Conservation (phyloP, 1,140 invertebrate genomes). For the Zaprionus ornatus region DNA sequence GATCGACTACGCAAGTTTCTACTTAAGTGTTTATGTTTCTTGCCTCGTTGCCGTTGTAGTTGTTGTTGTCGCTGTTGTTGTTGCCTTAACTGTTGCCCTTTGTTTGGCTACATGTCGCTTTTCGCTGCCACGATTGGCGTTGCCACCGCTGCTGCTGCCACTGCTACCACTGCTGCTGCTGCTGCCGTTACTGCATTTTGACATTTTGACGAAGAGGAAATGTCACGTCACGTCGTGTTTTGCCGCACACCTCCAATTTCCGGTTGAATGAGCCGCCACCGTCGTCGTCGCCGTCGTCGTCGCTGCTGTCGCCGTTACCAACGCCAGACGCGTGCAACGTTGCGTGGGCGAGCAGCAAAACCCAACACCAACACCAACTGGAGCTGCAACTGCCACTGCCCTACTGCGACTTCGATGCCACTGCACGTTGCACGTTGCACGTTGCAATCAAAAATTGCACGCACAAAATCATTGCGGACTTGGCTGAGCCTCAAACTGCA, state of each 20-base stretch:
- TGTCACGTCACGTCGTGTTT: constrained; percentile 84
- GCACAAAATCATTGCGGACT: constrained; percentile 59
- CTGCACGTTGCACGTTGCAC: constrained; percentile 10
- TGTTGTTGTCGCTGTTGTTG: constrained; percentile 4
- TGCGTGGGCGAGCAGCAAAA: constrained; percentile 30
- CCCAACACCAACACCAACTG: constrained; percentile 19
- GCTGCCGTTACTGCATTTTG: constrained; percentile 70
- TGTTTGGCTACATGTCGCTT: constrained; percentile 30
- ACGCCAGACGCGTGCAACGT: constrained; percentile 24
- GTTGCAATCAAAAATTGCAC: constrained; percentile 69
- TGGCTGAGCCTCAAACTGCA: constrained; percentile 26
- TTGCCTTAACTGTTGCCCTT: constrained; percentile 23
- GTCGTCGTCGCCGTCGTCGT: constrained; percentile 25
- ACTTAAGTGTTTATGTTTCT: constrained; percentile 11
- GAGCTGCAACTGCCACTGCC: constrained; percentile 2
- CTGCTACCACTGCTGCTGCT: constrained; percentile 34
- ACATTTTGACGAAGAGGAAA: constrained; percentile 84
- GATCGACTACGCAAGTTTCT: constrained; percentile 17
- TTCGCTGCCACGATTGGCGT: constrained; percentile 2
- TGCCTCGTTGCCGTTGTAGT: not conserved
- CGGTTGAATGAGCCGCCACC: constrained; percentile 81
- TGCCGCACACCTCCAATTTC: constrained; percentile 84
- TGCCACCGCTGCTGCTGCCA: constrained; percentile 34
- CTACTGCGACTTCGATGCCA: not conserved
- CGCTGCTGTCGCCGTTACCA: constrained; percentile 15